phyloP scores from a whole-genome alignment of 1,140 invertebrate species.

The Trypoxylus dichotomus region DNA sequence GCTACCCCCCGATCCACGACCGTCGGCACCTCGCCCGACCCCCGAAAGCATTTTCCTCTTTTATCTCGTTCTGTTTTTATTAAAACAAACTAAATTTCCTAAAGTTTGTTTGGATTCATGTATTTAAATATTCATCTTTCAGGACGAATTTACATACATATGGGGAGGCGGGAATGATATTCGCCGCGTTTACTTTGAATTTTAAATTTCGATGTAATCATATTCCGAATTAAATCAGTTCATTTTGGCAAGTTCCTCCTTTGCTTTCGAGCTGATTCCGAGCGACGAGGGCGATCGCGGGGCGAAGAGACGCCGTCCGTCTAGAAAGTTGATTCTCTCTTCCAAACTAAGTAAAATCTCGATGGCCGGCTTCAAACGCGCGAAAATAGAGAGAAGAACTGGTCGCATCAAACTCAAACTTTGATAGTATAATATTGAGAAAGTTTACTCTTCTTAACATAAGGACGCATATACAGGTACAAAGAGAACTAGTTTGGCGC shows the following conservation, averaged over 20 bases:
- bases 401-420: neutral
- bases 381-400: neutral
- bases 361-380: neutral
- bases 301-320: neutral
- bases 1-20: neutral
- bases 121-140: constrained; percentile 54
- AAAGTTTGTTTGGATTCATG: constrained; percentile 48
- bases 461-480: no score
- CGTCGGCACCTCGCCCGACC: neutral
- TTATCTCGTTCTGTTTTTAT: constrained; percentile 46
- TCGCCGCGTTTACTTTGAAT: constrained; percentile 53
- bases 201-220: constrained; percentile 55
- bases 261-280: neutral
- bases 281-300: neutral
- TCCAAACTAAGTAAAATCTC: neutral
- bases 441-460: neutral
- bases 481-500: no score
- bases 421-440: neutral
- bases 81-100: constrained; percentile 47
- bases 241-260: constrained; percentile 47
- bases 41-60: constrained; percentile 34
- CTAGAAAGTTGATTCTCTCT: constrained; percentile 2
- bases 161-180: constrained; percentile 50
- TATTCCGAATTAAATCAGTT: constrained; percentile 55
- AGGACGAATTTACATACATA: constrained; percentile 53